These are phyloP conservation scores for Palythoa caribaeorum DNA, from an alignment of 92 coral and sea anemone genomes.

Conservation along the genomic window DNA sequence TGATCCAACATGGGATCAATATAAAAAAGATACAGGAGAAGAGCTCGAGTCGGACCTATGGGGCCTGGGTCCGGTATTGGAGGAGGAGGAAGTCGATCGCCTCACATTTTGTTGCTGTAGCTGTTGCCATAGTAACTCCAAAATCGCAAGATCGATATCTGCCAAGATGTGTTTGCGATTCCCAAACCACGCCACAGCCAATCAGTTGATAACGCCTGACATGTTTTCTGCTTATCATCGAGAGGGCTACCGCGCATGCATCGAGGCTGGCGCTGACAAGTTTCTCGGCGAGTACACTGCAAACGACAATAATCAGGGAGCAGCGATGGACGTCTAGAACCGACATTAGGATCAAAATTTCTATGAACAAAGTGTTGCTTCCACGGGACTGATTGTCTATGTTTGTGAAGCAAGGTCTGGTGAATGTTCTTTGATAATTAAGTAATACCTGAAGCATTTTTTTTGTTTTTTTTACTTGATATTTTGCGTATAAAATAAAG, in stretches of 20 bases:
- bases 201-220: conserved; percentile 82
- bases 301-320: background rate
- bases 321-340: background rate
- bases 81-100: conserved; percentile 79
- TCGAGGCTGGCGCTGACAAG: conserved; percentile 77
- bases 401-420: too few relatives aligned
- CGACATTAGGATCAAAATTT: background rate
- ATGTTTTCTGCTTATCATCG: conserved; percentile 87
- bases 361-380: background rate
- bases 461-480: too few relatives aligned
- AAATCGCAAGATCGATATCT: conserved; percentile 52
- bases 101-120: conserved; percentile 93
- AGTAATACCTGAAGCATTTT: too few relatives aligned
- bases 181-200: conserved; percentile 74
- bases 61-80: conserved; percentile 89
- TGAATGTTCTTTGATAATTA: too few relatives aligned
- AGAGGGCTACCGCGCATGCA: conserved; percentile 89
- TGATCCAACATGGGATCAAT: conserved; percentile 84
- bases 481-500: too few relatives aligned
- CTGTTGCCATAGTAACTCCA: conserved; percentile 75
- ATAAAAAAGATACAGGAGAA: conserved; percentile 72
- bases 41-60: conserved; percentile 73
- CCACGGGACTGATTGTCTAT: too few relatives aligned
- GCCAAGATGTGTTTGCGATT: conserved; percentile 67
- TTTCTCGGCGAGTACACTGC: conserved; percentile 53